phyloP scores from a whole-genome alignment of 2,797 vertebrate species.

The Harpagifer antarcticus region DNA sequence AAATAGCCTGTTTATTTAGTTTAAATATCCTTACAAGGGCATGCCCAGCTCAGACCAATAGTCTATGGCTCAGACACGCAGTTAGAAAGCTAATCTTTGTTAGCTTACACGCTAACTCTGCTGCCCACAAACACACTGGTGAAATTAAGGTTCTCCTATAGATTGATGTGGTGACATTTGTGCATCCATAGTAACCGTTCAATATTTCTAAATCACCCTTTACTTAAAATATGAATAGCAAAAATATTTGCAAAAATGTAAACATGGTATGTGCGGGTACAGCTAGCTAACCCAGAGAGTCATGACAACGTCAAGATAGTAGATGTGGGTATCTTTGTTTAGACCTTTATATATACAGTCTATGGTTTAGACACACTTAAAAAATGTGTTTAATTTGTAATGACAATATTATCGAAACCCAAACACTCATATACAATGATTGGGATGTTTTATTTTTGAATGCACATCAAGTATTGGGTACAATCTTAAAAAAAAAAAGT shows the following conservation, averaged over 20 bases:
- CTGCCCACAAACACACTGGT: background rate
- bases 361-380: background rate
- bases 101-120: conserved; percentile 46
- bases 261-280: background rate
- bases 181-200: background rate
- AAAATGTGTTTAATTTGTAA: background rate
- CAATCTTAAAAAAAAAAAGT: background rate
- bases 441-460: too few relatives aligned
- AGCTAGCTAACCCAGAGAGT: conserved; percentile 42
- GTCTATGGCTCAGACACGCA: background rate
- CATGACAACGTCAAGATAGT: conserved; percentile 27
- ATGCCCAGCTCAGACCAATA: background rate
- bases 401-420: background rate
- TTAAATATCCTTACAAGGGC: background rate
- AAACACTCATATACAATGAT: background rate
- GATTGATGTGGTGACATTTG: background rate
- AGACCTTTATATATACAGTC: too few relatives aligned
- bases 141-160: background rate
- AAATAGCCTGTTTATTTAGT: background rate
- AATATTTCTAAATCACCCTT: background rate
- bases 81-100: conserved; percentile 4
- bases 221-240: background rate
- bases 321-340: background rate
- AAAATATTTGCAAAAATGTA: background rate
- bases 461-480: background rate